Evolutionary conservation across 2,113 vertebrate species (phyloP).

Genomic region (Dascyllus trimaculatus): DNA sequence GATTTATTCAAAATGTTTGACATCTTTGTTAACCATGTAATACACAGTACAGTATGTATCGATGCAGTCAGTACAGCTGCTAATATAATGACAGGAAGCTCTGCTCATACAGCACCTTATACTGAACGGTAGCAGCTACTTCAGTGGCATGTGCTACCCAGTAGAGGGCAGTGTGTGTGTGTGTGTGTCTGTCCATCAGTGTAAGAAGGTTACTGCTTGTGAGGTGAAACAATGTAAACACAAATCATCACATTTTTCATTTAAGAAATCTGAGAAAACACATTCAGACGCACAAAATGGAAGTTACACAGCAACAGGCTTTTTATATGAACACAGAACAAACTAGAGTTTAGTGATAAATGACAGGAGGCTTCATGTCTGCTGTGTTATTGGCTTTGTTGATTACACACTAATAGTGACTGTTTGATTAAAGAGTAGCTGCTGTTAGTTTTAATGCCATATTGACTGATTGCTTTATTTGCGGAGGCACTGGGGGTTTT

Average conservation of each 20-base stretch:
- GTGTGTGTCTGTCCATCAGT: slow-evolving; percentile 27
- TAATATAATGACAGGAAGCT: not conserved
- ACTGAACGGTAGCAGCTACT: too few species aligned
- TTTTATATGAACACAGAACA: slow-evolving; percentile 11
- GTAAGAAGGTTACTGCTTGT: not conserved
- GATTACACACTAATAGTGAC: slow-evolving; percentile 3
- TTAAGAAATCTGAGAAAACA: slow-evolving; percentile 29
- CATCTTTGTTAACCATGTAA: slow-evolving; percentile 27
- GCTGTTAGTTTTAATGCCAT: not conserved
- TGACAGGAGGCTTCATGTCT: slow-evolving; percentile 26
- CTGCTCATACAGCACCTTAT: slow-evolving; percentile 5
- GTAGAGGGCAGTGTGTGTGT: slow-evolving; percentile 70
- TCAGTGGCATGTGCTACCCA: slow-evolving; percentile 43
- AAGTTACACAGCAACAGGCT: slow-evolving; percentile 39
- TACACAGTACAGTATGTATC: slow-evolving; percentile 32
- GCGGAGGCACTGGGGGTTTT: slow-evolving; percentile 4
- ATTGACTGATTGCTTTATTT: slow-evolving; percentile 4
- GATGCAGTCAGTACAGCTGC: slow-evolving; percentile 10
- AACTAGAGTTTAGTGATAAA: slow-evolving; percentile 31
- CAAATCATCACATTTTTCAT: slow-evolving; percentile 58
- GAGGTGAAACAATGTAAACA: slow-evolving; percentile 42
- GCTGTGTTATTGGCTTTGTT: not conserved
- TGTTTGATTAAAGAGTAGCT: slow-evolving; percentile 11
- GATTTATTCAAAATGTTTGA: slow-evolving; percentile 61
- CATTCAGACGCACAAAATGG: slow-evolving; percentile 50